Conservation (phyloP, 2,113 vertebrate genomes). For the Antennarius striatus region DNA sequence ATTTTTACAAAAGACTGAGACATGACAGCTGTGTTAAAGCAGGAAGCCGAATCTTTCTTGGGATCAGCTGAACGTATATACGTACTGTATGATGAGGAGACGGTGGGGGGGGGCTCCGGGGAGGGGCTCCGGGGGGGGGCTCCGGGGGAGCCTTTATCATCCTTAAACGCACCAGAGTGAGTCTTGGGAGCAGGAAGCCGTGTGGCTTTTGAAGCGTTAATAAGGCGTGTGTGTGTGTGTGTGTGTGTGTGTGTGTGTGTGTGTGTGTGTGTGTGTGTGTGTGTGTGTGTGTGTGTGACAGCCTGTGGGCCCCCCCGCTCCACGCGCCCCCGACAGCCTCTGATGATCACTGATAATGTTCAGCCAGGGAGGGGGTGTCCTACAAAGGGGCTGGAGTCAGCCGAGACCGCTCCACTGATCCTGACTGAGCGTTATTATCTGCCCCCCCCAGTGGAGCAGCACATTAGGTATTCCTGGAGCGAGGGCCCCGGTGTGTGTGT, state of each 20-base stretch:
- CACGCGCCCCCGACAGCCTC: constrained; percentile 80
- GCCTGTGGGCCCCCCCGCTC: constrained; percentile 70
- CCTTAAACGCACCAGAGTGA: constrained; percentile 78
- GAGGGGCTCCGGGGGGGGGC: constrained; percentile 29
- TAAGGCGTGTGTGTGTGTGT: constrained; percentile 74
- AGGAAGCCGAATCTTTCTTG: constrained; percentile 34
- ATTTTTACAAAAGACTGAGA: constrained; percentile 43
- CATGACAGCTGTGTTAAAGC: constrained; percentile 55
- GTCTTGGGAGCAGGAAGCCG: constrained; percentile 61
- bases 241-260: constrained; percentile 70
- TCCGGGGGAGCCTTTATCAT: constrained; percentile 69
- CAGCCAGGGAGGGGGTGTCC: constrained; percentile 59
- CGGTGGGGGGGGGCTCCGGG: too few species aligned
- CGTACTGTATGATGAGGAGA: too few species aligned
- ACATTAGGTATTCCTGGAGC: constrained; percentile 60
- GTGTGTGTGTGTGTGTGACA: constrained; percentile 67
- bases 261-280: constrained; percentile 68
- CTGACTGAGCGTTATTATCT: constrained; percentile 74
- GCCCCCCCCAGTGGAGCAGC: constrained; percentile 49
- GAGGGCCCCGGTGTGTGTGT: constrained; percentile 16
- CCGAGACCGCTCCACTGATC: constrained; percentile 74
- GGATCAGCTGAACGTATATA: constrained; percentile 32
- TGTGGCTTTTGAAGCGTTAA: constrained; percentile 80
- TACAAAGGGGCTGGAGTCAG: constrained; percentile 72
- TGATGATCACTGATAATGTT: constrained; percentile 80